Percentiles rank a stretch among this genome's conserved stretches.
These are phyloP conservation scores for Natator depressus DNA, from an alignment of 2,113 vertebrate species.

Conservation along the genomic window DNA sequence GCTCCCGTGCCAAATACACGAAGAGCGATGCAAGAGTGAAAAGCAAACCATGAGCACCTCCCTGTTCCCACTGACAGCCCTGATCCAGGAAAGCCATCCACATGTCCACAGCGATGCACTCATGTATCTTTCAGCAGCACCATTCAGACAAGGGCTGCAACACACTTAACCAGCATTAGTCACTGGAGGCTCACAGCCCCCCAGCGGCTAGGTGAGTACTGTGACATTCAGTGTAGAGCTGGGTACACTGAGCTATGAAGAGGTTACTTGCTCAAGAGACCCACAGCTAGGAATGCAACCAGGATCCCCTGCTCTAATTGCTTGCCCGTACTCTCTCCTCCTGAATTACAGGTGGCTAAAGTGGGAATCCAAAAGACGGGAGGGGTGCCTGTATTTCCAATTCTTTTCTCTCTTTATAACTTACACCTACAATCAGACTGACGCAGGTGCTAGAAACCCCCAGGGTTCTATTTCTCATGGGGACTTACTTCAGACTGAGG, in stretches of 20 bases:
- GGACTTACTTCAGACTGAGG: neutral
- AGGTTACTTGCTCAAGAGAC: neutral
- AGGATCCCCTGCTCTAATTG: neutral
- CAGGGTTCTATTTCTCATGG: neutral
- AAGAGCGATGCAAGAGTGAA: neutral
- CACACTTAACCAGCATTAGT: neutral
- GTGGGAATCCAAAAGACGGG: neutral
- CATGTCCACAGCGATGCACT: neutral
- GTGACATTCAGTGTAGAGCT: neutral
- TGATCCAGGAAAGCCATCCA: too few relatives aligned
- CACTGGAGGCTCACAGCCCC: neutral
- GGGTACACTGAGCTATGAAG: neutral
- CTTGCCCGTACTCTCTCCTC: neutral
- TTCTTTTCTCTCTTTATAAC: neutral
- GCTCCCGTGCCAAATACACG: neutral
- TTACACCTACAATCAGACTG: neutral
- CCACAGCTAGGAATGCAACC: neutral
- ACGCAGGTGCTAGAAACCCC: neutral
- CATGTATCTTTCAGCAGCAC: neutral
- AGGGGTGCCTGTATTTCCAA: neutral
- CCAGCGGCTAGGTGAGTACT: neutral
- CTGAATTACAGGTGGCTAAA: neutral
- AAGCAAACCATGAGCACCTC: neutral
- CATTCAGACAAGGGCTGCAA: fast-evolving
- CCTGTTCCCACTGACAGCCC: fast-evolving